Evolutionary conservation across 2,888 invertebrate genomes (phyloP).

Genomic region (Elysia crispata): DNA sequence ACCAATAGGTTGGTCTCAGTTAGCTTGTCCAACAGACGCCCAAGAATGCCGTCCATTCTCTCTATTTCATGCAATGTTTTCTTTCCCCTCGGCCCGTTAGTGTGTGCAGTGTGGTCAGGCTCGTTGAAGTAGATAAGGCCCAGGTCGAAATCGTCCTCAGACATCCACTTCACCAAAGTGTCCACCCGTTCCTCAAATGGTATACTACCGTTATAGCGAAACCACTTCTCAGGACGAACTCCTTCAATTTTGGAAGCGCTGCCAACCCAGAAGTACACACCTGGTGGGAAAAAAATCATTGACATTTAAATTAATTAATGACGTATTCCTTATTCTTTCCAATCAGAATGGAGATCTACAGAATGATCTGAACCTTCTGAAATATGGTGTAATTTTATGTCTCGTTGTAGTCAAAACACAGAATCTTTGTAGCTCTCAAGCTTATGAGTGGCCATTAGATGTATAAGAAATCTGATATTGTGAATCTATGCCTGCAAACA

Average conservation of each 20-base stretch:
- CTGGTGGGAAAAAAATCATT: constrained; percentile 43
- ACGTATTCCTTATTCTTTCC: too few relatives aligned
- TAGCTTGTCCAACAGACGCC: constrained; percentile 1
- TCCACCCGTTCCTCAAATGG: constrained; percentile 81
- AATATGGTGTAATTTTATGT: too few relatives aligned
- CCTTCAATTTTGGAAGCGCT: constrained; percentile 79
- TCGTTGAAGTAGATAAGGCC: constrained; percentile 68
- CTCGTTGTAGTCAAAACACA: too few relatives aligned
- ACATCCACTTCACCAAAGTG: constrained; percentile 78
- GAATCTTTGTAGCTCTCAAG: too few relatives aligned
- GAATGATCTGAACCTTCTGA: too few relatives aligned
- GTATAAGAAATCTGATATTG: too few relatives aligned
- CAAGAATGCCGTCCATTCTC: constrained; percentile 33
- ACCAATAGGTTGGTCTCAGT: constrained; percentile 28
- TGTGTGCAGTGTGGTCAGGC: constrained; percentile 64
- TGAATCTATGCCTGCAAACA: too few relatives aligned
- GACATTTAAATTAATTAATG: too few relatives aligned
- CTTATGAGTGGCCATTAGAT: too few relatives aligned
- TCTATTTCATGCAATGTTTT: constrained; percentile 50
- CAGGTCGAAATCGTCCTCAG: constrained; percentile 56
- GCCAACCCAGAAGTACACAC: constrained; percentile 83
- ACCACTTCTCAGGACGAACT: constrained; percentile 75
- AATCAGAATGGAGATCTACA: too few relatives aligned
- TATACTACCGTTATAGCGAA: constrained; percentile 76
- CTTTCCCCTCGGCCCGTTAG: constrained; percentile 62